A percentile compares a stretch with the other conserved stretches of the same genome.
phyloP scores from a whole-genome alignment of 2,888 invertebrate species.

The Napeogenes sylphis region DNA sequence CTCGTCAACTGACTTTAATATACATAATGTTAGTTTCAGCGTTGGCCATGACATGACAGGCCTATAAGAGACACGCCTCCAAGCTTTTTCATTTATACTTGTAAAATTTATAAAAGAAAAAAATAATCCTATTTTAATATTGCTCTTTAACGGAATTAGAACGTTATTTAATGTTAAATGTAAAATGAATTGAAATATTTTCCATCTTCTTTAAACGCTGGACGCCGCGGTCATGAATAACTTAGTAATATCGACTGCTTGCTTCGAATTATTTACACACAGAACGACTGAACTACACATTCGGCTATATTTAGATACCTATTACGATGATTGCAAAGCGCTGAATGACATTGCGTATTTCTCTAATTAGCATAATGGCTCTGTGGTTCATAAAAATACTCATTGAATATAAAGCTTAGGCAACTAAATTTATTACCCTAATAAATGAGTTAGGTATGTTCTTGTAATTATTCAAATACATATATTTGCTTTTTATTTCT shows the following conservation, averaged over 20 bases:
- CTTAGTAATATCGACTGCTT: constrained; percentile 72
- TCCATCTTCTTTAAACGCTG: constrained; percentile 52
- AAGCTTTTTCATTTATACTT: constrained; percentile 28
- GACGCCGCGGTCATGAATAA: constrained; percentile 69
- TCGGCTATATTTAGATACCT: constrained; percentile 52
- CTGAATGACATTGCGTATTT: constrained; percentile 4
- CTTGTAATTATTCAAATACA: no score
- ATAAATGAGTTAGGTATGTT: no score
- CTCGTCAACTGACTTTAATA: constrained; percentile 49
- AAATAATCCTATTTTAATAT: background rate
- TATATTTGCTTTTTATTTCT: no score
- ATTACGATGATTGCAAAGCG: constrained; percentile 12
- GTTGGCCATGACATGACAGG: constrained; percentile 47
- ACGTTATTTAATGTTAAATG: background rate
- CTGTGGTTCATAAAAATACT: background rate
- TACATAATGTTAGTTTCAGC: constrained; percentile 25
- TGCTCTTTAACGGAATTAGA: background rate
- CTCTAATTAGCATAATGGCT: background rate
- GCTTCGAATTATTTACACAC: constrained; percentile 68
- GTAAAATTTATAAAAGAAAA: no score
- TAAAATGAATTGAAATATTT: constrained; percentile 36
- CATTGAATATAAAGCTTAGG: constrained; percentile 4
- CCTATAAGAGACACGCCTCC: constrained; percentile 44
- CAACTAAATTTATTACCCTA: no score
- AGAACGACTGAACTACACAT: constrained; percentile 44